Evolutionary conservation across 1,140 invertebrate species (phyloP).

Genomic region (Galendromus occidentalis): DNA sequence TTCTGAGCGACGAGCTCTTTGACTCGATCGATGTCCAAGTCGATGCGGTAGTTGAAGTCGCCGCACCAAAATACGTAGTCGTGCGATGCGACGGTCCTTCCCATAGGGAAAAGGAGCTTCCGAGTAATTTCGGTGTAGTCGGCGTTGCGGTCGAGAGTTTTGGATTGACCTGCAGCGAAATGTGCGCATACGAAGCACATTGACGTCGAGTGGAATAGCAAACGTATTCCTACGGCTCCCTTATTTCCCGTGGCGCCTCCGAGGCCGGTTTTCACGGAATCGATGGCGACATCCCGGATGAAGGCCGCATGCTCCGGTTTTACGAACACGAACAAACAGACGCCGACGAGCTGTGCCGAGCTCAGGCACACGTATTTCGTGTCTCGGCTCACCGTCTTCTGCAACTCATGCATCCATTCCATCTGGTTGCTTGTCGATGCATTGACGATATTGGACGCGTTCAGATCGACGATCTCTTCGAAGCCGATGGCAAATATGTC

Average conservation of each 20-base stretch:
- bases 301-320: constrained; percentile 61
- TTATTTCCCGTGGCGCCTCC: constrained; percentile 84
- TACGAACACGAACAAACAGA: constrained; percentile 88
- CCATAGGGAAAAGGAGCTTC: constrained; percentile 81
- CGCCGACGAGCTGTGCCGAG: constrained; percentile 89
- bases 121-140: constrained; percentile 87
- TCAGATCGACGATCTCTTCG: constrained; percentile 97
- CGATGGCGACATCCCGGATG: constrained; percentile 73
- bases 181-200: constrained; percentile 95
- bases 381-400: constrained; percentile 72
- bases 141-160: constrained; percentile 68
- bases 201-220: constrained; percentile 74
- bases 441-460: constrained; percentile 92
- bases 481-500: constrained; percentile 96
- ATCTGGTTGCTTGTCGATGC: constrained; percentile 77
- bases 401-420: constrained; percentile 81
- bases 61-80: constrained; percentile 99
- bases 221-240: constrained; percentile 82
- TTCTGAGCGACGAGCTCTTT: constrained; percentile 57
- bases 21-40: constrained; percentile 83
- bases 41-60: constrained; percentile 97
- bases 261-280: constrained; percentile 90
- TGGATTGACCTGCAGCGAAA: constrained; percentile 88
- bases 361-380: constrained; percentile 74
- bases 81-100: constrained; percentile 70